A percentile compares a stretch with the other conserved stretches of the same genome.
Evolutionary conservation across 1,140 invertebrate species (phyloP).

Genomic region (Thaumatotibia leucotreta): DNA sequence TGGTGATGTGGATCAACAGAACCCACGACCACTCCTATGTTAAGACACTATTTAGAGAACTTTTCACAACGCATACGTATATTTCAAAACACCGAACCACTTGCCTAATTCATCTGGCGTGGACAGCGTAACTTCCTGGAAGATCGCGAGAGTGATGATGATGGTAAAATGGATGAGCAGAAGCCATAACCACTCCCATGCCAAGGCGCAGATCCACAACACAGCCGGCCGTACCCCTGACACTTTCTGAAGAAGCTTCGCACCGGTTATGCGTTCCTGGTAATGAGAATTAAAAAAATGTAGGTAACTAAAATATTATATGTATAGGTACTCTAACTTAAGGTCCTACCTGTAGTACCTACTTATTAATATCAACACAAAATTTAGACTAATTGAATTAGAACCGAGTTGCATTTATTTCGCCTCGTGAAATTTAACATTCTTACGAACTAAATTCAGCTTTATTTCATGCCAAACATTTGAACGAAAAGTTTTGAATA

Average conservation of each 20-base stretch:
- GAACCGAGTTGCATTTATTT: no score
- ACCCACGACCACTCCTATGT: conserved; percentile 84
- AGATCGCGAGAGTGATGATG: conserved; percentile 75
- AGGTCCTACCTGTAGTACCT: no score
- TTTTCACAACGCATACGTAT: no score
- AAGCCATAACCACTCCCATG: conserved; percentile 86
- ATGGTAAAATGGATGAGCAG: conserved; percentile 75
- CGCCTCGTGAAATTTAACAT: no score
- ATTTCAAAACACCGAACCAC: not conserved
- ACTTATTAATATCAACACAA: no score
- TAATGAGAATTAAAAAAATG: conserved; percentile 21
- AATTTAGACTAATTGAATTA: no score
- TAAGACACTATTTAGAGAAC: no score
- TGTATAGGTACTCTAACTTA: no score
- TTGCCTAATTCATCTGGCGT: conserved; percentile 74
- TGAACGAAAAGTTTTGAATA: no score
- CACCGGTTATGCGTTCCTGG: conserved; percentile 75
- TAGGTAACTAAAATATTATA: no score
- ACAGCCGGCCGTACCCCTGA: conserved; percentile 85
- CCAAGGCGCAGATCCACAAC: conserved; percentile 83
- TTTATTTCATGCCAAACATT: no score
- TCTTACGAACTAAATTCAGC: no score
- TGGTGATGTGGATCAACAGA: conserved; percentile 72
- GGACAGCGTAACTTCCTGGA: conserved; percentile 78
- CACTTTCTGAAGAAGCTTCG: conserved; percentile 80